These are phyloP conservation scores for Charaxes varanes DNA, from an alignment of 1,140 invertebrate genomes.

Conservation along the genomic window DNA sequence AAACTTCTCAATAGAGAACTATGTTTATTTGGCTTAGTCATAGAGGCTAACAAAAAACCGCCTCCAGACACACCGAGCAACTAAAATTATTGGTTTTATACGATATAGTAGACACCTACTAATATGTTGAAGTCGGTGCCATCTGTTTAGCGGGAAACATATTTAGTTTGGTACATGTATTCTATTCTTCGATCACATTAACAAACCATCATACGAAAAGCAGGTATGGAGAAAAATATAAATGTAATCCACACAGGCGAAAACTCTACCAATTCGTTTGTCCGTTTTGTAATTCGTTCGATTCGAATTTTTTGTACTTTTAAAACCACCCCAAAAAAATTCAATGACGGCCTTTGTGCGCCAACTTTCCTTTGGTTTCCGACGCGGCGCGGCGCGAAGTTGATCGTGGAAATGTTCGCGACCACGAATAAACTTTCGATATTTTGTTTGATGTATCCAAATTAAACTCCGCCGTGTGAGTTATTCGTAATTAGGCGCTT, in stretches of 20 bases:
- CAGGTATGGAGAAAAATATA: not conserved
- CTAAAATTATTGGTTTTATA: no score
- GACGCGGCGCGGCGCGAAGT: slow-evolving; percentile 54
- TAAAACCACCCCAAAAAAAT: slow-evolving; percentile 54
- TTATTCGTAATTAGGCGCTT: slow-evolving; percentile 24
- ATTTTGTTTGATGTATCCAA: slow-evolving; percentile 58
- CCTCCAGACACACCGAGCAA: no score
- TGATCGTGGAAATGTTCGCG: slow-evolving; percentile 48
- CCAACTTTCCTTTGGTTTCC: slow-evolving; percentile 63
- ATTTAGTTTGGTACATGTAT: no score
- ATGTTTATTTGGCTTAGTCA: no score
- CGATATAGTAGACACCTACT: no score
- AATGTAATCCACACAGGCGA: not conserved
- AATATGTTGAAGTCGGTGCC: no score
- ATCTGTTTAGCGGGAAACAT: no score
- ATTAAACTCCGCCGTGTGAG: slow-evolving; percentile 38
- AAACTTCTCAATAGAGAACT: no score
- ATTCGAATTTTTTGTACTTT: slow-evolving; percentile 58
- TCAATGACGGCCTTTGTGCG: slow-evolving; percentile 54
- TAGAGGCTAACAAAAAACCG: no score
- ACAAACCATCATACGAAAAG: no score
- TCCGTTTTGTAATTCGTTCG: slow-evolving; percentile 56
- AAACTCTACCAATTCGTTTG: slow-evolving; percentile 37
- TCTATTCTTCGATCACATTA: no score
- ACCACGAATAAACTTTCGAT: slow-evolving; percentile 50